A percentile compares a stretch with the other conserved stretches of the same genome.
Conservation (phyloP, 1,140 invertebrate species). For the Neomicropteryx cornuta region DNA sequence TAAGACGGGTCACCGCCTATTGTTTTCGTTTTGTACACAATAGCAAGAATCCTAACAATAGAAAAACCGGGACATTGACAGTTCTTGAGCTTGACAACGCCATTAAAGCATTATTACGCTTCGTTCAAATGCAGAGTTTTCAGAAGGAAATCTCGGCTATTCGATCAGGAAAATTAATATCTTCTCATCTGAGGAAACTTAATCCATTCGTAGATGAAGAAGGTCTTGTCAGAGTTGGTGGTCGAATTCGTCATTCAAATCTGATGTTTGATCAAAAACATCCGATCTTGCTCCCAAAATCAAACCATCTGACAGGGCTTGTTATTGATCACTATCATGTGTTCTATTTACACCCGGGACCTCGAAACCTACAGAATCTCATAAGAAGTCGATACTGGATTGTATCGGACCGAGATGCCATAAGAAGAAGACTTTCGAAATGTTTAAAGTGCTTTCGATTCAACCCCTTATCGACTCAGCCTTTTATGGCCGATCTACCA, state of each 20-base stretch:
- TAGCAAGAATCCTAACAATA: too few species aligned
- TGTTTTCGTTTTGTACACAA: too few species aligned
- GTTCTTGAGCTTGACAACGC: too few species aligned
- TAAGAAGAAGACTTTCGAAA: not conserved
- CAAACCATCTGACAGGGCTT: not conserved
- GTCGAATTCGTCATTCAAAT: slow-evolving; percentile 5
- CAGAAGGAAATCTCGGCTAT: too few species aligned
- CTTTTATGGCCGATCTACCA: slow-evolving; percentile 5
- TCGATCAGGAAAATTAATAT: too few species aligned
- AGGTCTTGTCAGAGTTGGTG: slow-evolving; percentile 17
- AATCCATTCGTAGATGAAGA: slow-evolving; percentile 15
- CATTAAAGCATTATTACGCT: too few species aligned
- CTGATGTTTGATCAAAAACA: not conserved
- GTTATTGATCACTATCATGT: not conserved
- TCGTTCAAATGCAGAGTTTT: too few species aligned
- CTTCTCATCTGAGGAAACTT: too few species aligned
- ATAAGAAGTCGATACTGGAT: not conserved
- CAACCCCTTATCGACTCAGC: not conserved
- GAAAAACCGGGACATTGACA: too few species aligned
- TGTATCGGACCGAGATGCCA: not conserved
- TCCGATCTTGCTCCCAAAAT: not conserved
- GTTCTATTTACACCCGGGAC: not conserved
- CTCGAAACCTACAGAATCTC: not conserved
- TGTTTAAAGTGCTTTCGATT: not conserved
- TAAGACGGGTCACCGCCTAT: too few species aligned